Base-by-base conservation (phyloP, 2,888 invertebrate genomes). In the Ommatoiulus sabulosus region DNA sequence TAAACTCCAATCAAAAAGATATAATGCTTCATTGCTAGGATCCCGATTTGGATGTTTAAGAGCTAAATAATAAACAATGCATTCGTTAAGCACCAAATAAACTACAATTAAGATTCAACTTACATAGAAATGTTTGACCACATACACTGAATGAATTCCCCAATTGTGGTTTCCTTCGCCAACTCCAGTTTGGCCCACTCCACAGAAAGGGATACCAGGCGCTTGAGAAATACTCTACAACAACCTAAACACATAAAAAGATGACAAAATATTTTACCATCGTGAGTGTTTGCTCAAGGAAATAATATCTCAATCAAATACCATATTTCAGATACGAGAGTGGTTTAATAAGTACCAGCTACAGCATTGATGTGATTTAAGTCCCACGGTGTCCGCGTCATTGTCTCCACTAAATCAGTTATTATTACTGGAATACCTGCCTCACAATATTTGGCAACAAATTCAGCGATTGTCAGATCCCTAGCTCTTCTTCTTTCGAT, bases 1-100 rank as follows among this genome's bases (percentile, higher is more conserved):
- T 63, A 92, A 89, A 88, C 91, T 91, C 92, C 92, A 92, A 89
- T 92, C 92, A 91, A 92, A 92, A 86, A 92, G 90, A 89, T 92
- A 92, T 52, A 87, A 87, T 8, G 87, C 44, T 52, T 87, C 89
- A 57, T 44, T 35, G 6, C 48, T 80, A 24, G 87, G 87, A 48
- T 89, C 89, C 17, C 87, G 63, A 43, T 20, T 84, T 24, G 86
- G 86, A 87, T 89, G 87, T 80, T 87, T 87, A n/a, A 89, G 87
- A 35, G 87, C 87, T 87, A 87, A n/a, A 35, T 44, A 20, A 20
- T 15, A 72, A 87, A 57, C 48, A 87, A 43, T 0, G 3, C 3
- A 17, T n/a, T 63, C 57, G n/a, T 44, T 35, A 87, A 72, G 35
- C 6, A 72, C 17, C 4, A n/a, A 63, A 17, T 63, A 63, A 63